phyloP scores from a whole-genome alignment of 1,140 invertebrate species.

The Drosophila erecta region DNA sequence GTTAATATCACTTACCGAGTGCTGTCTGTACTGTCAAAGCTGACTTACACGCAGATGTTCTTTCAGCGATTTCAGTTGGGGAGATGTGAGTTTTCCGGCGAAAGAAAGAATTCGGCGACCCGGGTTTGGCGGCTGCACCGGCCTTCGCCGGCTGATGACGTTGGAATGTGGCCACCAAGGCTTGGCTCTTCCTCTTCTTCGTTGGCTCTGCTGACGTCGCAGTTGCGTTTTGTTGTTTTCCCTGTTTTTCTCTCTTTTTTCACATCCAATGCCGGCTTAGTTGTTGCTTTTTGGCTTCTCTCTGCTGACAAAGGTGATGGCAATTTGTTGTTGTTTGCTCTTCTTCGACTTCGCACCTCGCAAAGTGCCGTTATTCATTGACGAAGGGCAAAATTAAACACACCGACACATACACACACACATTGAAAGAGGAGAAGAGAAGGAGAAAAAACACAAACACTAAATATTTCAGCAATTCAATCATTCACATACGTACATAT shows the following conservation, averaged over 20 bases:
- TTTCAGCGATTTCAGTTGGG: background rate
- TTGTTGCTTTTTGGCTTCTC: slow-evolving; percentile 14
- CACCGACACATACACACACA: background rate
- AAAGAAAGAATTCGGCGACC: slow-evolving; percentile 34
- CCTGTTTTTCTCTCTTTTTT: slow-evolving; percentile 5
- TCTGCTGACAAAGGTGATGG: slow-evolving; percentile 42
- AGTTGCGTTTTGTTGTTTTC: slow-evolving; percentile 39
- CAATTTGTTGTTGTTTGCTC: slow-evolving; percentile 45
- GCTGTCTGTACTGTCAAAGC: slow-evolving; percentile 14
- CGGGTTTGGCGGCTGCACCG: slow-evolving; percentile 26
- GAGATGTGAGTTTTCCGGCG: background rate
- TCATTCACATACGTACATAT: slow-evolving; percentile 29
- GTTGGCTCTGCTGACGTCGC: slow-evolving; percentile 27
- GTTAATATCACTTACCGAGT: background rate
- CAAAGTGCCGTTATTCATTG: slow-evolving; percentile 49
- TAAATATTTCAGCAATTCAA: slow-evolving; percentile 34
- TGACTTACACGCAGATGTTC: slow-evolving; percentile 27
- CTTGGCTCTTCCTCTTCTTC: slow-evolving; percentile 3
- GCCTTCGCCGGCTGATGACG: slow-evolving; percentile 37
- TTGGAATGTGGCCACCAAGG: slow-evolving; percentile 46
- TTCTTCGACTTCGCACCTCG: slow-evolving; percentile 41
- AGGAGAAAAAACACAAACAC: background rate
- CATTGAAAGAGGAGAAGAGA: background rate
- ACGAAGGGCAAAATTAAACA: slow-evolving; percentile 29
- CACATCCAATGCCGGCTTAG: slow-evolving; percentile 41